Evolutionary conservation across 2,113 vertebrate species (phyloP).

Genomic region (Tetrao urogallus): DNA sequence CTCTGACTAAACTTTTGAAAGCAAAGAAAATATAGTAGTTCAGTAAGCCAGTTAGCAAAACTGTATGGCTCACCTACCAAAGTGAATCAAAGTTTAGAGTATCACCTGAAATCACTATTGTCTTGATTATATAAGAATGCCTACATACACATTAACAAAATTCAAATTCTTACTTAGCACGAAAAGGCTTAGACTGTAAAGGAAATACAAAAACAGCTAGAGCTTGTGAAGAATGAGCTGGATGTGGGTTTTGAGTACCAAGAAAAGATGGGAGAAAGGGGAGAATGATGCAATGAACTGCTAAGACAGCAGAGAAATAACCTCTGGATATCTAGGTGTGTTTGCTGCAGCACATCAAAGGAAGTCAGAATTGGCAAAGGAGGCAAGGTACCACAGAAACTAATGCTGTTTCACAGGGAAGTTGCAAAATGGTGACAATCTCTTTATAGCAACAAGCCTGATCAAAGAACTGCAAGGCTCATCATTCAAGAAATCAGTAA

Average conservation of each 20-base stretch:
- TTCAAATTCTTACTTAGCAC: background rate
- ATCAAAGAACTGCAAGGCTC: background rate
- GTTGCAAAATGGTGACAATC: background rate
- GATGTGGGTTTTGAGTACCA: background rate
- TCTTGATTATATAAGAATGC: constrained; percentile 24
- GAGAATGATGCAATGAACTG: background rate
- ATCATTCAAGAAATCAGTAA: background rate
- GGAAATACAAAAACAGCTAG: background rate
- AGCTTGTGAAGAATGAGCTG: background rate
- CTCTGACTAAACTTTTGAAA: constrained; percentile 46
- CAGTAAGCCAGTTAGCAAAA: constrained; percentile 62
- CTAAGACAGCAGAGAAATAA: background rate
- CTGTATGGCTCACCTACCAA: background rate
- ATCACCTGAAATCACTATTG: constrained; percentile 26
- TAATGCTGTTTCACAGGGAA: background rate
- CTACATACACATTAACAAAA: constrained; percentile 29
- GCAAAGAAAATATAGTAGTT: constrained; percentile 7
- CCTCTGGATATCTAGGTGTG: background rate
- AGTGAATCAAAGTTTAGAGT: background rate
- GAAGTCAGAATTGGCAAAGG: background rate
- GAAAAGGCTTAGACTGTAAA: background rate
- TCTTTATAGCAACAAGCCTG: background rate
- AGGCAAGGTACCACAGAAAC: background rate
- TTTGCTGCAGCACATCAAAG: background rate
- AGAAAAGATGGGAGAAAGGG: background rate